Base-by-base conservation (phyloP, 2,888 invertebrate species). In the Nesidiocoris tenuis region DNA sequence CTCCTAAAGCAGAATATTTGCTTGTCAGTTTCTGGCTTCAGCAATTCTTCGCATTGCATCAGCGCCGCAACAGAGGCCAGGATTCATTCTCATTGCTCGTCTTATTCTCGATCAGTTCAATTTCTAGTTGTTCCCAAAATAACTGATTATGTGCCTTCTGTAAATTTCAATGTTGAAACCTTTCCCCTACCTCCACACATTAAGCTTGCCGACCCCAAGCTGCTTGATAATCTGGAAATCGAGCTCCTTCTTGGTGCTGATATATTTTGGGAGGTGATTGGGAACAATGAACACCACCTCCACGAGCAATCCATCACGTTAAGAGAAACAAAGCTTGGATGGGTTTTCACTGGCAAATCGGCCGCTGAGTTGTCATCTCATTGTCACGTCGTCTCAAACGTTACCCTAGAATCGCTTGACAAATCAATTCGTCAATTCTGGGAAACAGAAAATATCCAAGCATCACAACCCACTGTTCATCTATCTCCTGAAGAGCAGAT, bases 201-300 rank as follows among this genome's bases (percentile, higher is more conserved):
- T 2, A 39, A 61, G 18, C 76, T 81, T 21, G 79, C 81, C 17
- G 81, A 80, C 54, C 78, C 79, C 1, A 25, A 24, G 12, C 78
- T 76, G 39, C 24, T 66, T 18, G 54, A 74, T n/a, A 77, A 80
- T 0, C 71, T 75, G 1, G 54, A 64, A 2, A 75, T 80, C 1
- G 80, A 80, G 39, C 9, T 80, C 1, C 72, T 81, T 12, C 72
- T 80, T 5, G 80, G 80, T 25, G 75, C 77, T 24, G 77, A 74
- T 39, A 7, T 77, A n/a, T 80, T 79, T 56, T 77, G 71, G 76
- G 76, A 79, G 19, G 54, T 80, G 23, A 64, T 80, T 56, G 61
- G 70, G 17, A 39, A 65, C 7, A 78, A 75, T 12, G 67, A 77
- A 75, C 24, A 76, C 12, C 24, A 71, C 1, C 18, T 71, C 1